Evolutionary conservation across 2,888 invertebrate genomes (phyloP), one percentile per base, ranked within the genome.

Genomic region (Meiosimyza platycephala): DNA sequence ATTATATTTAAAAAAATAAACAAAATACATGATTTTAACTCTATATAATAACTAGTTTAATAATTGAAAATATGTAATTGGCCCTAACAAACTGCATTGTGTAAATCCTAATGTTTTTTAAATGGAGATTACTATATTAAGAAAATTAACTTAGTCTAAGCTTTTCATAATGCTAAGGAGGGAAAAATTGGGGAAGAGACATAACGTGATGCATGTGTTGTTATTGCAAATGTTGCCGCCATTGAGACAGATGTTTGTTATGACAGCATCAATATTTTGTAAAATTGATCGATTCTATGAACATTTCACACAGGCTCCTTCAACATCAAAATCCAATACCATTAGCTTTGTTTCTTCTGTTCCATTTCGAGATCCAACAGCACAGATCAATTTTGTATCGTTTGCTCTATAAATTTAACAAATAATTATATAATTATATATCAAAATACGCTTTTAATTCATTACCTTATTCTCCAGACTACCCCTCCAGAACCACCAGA

Each of bases 341-440:
- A 99, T 92, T 50, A 99, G 91, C 88, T 99, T 99, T 11, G 99
- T 99, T 88, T 99, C 99, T 89, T 99, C 99, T 7, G 98, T 99
- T 72, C 98, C 98, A 85, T 99, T 99, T 52, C 99, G 92, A 78
- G 98, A 98, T 73, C 99, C 99, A 18, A 99, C 99, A 5, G 99
- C 99, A 88, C 99, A 99, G 66, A 99, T 97, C 76, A 99, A 91
- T 88, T 98, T 97, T 22, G 98, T 98, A 84, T 97, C 95, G 81
- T 95, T 97, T 70, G 98, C 97, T 22, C 90, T 88, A 74, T 22
- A 74, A 76, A 70, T 47, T 13, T 6, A 7, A 33, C 9, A 71
- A 62, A 68, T 63, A 51, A 64, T 65, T 40, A 15, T 40, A 40
- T 9, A 40, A 40, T 40, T 3, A 18, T 3, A 71, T n/a, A n/a